phyloP scores from a whole-genome alignment of 2,797 vertebrate species.

The Leontopithecus rosalia region DNA sequence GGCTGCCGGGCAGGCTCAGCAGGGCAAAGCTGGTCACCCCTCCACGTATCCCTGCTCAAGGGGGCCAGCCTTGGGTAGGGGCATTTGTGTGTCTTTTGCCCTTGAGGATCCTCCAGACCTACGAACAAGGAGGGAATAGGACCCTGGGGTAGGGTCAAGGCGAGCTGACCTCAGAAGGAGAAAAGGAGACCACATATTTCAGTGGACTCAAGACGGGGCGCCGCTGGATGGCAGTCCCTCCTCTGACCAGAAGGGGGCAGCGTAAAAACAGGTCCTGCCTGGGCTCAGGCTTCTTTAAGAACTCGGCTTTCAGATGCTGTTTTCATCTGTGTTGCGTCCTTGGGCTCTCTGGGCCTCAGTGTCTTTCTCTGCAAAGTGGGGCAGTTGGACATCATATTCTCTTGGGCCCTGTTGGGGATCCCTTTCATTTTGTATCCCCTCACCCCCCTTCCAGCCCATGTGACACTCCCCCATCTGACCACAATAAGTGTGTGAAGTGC shows the following conservation, averaged over 20 bases:
- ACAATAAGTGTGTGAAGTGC: neutral
- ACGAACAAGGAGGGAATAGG: neutral
- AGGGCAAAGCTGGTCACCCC: neutral
- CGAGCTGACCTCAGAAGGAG: neutral
- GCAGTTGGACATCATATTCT: neutral
- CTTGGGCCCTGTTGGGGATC: neutral
- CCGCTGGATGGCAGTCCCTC: neutral
- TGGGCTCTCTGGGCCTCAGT: neutral
- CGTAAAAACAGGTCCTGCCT: neutral
- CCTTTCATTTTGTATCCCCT: neutral
- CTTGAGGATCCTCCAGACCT: neutral
- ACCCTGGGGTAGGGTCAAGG: neutral
- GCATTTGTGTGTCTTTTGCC: neutral
- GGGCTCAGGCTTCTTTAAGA: neutral
- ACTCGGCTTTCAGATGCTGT: neutral
- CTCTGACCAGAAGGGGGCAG: conserved; percentile 39
- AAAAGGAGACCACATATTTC: neutral
- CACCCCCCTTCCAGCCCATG: neutral
- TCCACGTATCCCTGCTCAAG: neutral
- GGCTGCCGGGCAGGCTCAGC: neutral
- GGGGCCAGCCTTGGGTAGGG: neutral
- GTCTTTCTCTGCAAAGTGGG: conserved; percentile 19
- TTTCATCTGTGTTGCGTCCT: neutral
- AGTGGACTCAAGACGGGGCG: rapidly evolving
- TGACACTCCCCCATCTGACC: neutral